These are phyloP conservation scores for Zaprionus bogoriensis DNA, from an alignment of 2,888 invertebrate species.

Conservation along the genomic window DNA sequence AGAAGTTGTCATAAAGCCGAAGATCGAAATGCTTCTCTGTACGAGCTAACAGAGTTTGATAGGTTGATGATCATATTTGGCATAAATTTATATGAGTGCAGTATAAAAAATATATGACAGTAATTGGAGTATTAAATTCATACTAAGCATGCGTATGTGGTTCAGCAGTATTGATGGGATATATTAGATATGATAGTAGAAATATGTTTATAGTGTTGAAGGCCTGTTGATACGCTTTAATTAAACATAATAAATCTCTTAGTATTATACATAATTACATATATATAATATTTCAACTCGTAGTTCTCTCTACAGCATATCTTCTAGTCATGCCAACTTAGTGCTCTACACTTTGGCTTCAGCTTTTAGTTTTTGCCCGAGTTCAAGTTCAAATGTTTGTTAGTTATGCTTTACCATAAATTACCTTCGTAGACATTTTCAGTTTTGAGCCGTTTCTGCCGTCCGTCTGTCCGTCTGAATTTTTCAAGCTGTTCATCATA, in stretches of 20 bases:
- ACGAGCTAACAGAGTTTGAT: no score
- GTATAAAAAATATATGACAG: no score
- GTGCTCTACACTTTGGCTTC: slow-evolving; percentile 14
- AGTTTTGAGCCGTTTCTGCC: slow-evolving; percentile 23
- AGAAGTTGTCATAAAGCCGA: background rate
- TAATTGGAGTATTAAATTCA: no score
- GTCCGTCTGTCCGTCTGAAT: background rate
- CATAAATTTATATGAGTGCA: no score
- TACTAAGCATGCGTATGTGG: no score
- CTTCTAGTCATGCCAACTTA: background rate
- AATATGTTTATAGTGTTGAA: no score
- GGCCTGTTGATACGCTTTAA: no score
- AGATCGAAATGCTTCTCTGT: background rate
- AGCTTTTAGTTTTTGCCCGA: slow-evolving; percentile 23
- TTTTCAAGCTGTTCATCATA: slow-evolving; percentile 52
- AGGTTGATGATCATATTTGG: no score
- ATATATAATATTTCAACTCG: background rate
- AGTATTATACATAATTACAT: no score
- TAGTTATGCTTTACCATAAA: slow-evolving; percentile 45
- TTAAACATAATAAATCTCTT: no score
- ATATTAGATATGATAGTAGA: background rate
- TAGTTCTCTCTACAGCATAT: slow-evolving; percentile 5
- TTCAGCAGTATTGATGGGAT: background rate
- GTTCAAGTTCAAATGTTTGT: slow-evolving; percentile 69
- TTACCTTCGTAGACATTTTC: slow-evolving; percentile 30